phyloP scores from a whole-genome alignment of 2,888 invertebrate genomes.

The Latrodectus elegans region DNA sequence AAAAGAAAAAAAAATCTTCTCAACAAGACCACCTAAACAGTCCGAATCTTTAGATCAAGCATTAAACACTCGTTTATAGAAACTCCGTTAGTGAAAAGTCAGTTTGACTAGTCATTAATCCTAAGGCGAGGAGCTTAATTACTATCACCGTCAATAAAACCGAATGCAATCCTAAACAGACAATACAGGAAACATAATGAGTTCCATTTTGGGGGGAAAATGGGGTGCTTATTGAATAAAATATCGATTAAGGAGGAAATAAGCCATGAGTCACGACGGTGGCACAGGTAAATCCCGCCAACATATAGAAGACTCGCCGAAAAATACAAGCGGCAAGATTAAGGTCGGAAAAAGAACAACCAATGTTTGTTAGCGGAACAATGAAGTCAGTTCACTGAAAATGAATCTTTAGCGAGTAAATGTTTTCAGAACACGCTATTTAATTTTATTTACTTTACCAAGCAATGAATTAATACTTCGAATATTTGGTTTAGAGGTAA shows the following conservation, averaged over 20 bases:
- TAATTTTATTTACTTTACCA: too few relatives aligned
- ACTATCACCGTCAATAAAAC: background rate
- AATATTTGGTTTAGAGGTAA: too few relatives aligned
- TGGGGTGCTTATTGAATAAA: slow-evolving; percentile 1
- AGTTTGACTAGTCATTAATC: background rate
- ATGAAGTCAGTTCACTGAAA: too few relatives aligned
- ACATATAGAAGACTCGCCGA: too few relatives aligned
- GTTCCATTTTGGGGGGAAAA: background rate
- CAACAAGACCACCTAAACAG: too few relatives aligned
- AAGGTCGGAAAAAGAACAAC: slow-evolving; percentile 5
- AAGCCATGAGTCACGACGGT: background rate
- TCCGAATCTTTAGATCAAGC: too few relatives aligned
- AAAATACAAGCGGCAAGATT: background rate
- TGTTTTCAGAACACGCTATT: too few relatives aligned
- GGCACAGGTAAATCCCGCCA: too few relatives aligned
- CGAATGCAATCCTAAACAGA: background rate
- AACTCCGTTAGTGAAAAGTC: background rate
- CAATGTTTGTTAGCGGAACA: background rate
- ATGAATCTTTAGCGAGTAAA: too few relatives aligned
- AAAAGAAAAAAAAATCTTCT: too few relatives aligned
- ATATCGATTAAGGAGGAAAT: background rate
- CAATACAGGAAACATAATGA: background rate
- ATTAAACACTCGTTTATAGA: too few relatives aligned
- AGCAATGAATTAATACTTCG: too few relatives aligned
- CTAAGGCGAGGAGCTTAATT: background rate